phyloP scores from a whole-genome alignment of 2,797 vertebrate genomes.

The Aselliscus stoliczkanus region DNA sequence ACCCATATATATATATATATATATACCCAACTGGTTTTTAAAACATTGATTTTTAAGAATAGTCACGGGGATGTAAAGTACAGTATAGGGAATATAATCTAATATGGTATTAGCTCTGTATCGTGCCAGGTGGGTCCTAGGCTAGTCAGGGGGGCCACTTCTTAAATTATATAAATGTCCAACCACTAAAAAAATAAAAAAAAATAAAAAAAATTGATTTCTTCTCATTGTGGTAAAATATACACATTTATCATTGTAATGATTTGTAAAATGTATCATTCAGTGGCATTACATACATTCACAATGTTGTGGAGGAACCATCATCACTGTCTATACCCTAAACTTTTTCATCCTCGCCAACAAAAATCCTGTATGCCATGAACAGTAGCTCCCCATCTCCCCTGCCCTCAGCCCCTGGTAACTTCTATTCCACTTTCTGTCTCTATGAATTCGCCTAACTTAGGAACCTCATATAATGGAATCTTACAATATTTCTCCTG shows the following conservation, averaged over 20 bases:
- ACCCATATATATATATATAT: neutral
- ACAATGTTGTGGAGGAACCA: too few species aligned
- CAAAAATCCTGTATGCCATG: neutral
- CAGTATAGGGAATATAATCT: too few species aligned
- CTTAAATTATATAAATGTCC: too few species aligned
- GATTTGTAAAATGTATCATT: neutral
- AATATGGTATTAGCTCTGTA: too few species aligned
- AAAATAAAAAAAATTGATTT: too few species aligned
- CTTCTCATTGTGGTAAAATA: neutral
- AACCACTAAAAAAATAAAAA: too few species aligned
- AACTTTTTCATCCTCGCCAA: neutral
- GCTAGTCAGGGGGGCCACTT: too few species aligned
- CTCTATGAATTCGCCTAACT: neutral
- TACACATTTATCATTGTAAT: neutral
- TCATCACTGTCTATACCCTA: neutral
- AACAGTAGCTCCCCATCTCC: neutral
- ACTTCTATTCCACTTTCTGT: neutral
- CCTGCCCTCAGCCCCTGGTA: neutral
- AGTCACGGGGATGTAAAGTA: too few species aligned
- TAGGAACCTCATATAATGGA: neutral
- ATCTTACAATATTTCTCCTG: neutral
- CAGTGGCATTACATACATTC: neutral
- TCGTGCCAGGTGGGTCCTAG: too few species aligned
- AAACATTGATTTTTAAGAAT: neutral
- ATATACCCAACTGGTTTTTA: neutral